Base-by-base conservation (phyloP, 2,113 vertebrate species). In the Sialia sialis region DNA sequence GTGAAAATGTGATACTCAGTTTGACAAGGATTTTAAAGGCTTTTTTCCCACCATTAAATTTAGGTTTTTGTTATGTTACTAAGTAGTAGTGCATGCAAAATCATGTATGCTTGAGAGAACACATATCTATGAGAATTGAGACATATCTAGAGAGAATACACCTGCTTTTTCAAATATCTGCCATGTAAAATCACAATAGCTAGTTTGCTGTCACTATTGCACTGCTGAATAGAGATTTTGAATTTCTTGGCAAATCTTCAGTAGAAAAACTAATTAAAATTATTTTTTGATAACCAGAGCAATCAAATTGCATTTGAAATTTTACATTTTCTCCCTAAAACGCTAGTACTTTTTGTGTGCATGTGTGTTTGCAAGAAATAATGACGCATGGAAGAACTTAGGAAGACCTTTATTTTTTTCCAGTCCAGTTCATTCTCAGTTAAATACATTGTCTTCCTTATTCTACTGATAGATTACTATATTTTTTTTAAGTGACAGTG, bases 231-330 rank as follows among this genome's bases (percentile, higher is more conserved):
- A 93, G 59, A 92, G 56, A 93, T 80, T 66, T 60, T 73, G 46
- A 60, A 83, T 93, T 90, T 95, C 56, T 90, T 95, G 83, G 87
- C 68, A 74, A 51, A 59, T 84, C 55, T 93, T 81, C 49, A 94
- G 74, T 77, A 92, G 67, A 95, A 81, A 22, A 94, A 74, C 59
- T 82, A 55, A 95, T 94, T 96, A 77, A 96, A 84, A 78, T 91
- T 85, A 64, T 93, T 96, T 95, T 72, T 76, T 95, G 86, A 83
- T 94, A 96, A 95, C 91, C 91, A 64, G 66, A 92, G 70, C 82
- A 94, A 83, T 95, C 67, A 93, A 86, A 78, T 93, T 96, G 79
- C 82, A 91, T 96, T 96, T 93, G 93, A 94, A 96, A 96, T 96
- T 80, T 92, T 94, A 59, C 52, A 43, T 95, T 96, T 96, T 91